These are phyloP conservation scores for Troides oblongomaculatus DNA, from an alignment of 2,888 invertebrate species.

Conservation along the genomic window DNA sequence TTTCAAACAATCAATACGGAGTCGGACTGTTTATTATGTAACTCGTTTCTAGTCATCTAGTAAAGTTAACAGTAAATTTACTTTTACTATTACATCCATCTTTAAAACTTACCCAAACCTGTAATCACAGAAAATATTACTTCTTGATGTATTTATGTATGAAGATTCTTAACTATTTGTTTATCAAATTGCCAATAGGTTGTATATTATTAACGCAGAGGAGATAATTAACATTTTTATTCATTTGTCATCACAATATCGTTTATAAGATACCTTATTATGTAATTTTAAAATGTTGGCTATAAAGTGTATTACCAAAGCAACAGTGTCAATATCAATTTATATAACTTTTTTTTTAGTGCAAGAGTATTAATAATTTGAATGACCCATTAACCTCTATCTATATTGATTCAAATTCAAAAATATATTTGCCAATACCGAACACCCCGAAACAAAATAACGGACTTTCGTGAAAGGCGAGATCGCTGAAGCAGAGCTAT, in stretches of 20 bases:
- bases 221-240: too few relatives aligned
- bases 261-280: neutral
- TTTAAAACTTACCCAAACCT: neutral
- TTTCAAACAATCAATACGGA: slow-evolving; percentile 4
- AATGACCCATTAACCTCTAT: neutral
- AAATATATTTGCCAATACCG: neutral
- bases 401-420: neutral
- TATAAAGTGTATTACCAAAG: neutral
- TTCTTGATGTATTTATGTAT: neutral
- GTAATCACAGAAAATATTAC: neutral
- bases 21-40: slow-evolving; percentile 2
- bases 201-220: neutral
- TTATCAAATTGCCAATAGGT: neutral
- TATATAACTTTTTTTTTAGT: neutral
- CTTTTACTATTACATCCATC: neutral
- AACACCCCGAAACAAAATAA: slow-evolving; percentile 7
- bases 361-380: neutral
- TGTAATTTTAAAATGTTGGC: neutral
- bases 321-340: neutral
- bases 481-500: neutral
- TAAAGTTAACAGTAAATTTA: neutral
- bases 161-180: neutral
- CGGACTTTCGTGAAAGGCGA: slow-evolving; percentile 1
- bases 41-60: neutral
- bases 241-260: too few relatives aligned